Conservation (phyloP, 2,888 invertebrate species). For the Phasia obesa region DNA sequence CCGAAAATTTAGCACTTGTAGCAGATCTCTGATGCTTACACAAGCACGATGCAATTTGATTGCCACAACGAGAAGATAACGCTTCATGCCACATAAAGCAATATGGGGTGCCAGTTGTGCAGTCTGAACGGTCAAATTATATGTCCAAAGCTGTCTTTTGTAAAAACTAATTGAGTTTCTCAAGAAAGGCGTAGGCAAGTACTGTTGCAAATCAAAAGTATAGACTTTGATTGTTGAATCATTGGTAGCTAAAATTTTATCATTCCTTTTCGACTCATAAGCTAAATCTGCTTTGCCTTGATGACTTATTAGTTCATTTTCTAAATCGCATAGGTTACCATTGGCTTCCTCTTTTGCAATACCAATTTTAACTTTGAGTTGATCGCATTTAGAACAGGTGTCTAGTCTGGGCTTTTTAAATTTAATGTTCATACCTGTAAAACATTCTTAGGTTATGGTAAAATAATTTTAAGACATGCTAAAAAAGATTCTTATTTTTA, state of each 20-base stretch:
- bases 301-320: constrained; percentile 52
- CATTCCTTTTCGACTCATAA: constrained; percentile 57
- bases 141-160: constrained; percentile 64
- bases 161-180: constrained; percentile 57
- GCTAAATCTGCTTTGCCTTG: constrained; percentile 61
- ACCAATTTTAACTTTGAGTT: constrained; percentile 51
- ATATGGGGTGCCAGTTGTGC: constrained; percentile 50
- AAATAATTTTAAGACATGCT: not conserved
- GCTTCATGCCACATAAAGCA: constrained; percentile 71
- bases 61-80: constrained; percentile 64
- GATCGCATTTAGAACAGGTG: constrained; percentile 40
- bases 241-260: constrained; percentile 47
- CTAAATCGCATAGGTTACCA: constrained; percentile 2
- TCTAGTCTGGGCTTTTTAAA: constrained; percentile 60
- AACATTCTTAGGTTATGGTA: not conserved
- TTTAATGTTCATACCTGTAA: constrained; percentile 4
- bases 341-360: constrained; percentile 42
- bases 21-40: too few species aligned
- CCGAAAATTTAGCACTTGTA: too few species aligned
- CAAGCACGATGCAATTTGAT: constrained; percentile 69
- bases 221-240: constrained; percentile 45
- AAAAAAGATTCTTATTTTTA: not conserved
- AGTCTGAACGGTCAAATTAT: constrained; percentile 69
- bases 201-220: constrained; percentile 63
- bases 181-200: constrained; percentile 55